phyloP scores from a whole-genome alignment of 2,797 vertebrate species.

The Dermochelys coriacea region DNA sequence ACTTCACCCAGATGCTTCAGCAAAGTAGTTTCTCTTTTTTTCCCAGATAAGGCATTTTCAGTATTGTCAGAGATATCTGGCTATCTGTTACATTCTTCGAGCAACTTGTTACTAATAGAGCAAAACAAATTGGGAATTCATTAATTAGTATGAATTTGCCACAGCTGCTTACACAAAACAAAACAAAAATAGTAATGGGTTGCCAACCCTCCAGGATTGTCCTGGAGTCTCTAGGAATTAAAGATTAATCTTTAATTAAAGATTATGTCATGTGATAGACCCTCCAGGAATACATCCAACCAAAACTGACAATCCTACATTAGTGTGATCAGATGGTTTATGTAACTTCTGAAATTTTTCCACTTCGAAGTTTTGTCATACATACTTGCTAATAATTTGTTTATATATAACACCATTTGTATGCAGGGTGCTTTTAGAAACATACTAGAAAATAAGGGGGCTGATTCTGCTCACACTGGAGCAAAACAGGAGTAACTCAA shows the following conservation, averaged over 20 bases:
- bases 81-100: no score
- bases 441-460: neutral
- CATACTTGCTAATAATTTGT: no score
- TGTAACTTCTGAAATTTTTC: no score
- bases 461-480: neutral
- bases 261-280: no score
- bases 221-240: no score
- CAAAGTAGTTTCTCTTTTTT: neutral
- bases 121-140: neutral
- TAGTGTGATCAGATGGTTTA: no score
- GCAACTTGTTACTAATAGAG: neutral
- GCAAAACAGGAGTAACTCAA: neutral
- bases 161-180: neutral
- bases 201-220: no score
- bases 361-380: no score
- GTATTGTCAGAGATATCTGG: no score
- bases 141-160: neutral
- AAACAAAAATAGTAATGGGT: neutral
- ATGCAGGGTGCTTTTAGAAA: neutral
- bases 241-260: no score
- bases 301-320: no score
- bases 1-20: neutral
- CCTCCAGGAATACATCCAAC: no score
- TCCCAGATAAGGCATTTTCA: neutral
- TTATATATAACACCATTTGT: neutral